A percentile compares a stretch with the other conserved stretches of the same genome.
Conservation (phyloP, 2,888 invertebrate genomes). For the Morpho deidamia region DNA sequence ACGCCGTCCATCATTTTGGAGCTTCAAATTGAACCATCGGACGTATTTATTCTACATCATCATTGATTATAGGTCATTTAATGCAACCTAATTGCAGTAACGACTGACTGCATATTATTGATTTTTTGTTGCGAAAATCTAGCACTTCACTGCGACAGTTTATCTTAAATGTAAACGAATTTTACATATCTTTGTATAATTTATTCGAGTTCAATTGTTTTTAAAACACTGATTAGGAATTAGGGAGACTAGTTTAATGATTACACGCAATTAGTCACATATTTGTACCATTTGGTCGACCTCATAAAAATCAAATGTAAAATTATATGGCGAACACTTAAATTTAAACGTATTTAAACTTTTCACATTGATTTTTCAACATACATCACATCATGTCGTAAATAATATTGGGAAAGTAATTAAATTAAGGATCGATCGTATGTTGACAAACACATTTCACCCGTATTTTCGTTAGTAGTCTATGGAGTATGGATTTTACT, state of each 20-base stretch:
- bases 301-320: slow-evolving; percentile 3
- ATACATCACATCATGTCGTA: slow-evolving; percentile 20
- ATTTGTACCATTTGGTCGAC: slow-evolving; percentile 17
- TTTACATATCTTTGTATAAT: neutral
- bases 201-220: neutral
- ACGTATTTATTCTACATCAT: slow-evolving; percentile 17
- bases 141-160: slow-evolving; percentile 23
- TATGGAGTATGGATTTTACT: neutral
- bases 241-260: slow-evolving; percentile 13
- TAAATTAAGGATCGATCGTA: slow-evolving; percentile 48
- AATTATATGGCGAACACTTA: neutral
- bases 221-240: slow-evolving; percentile 1
- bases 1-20: slow-evolving; percentile 54
- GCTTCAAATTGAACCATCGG: slow-evolving; percentile 1
- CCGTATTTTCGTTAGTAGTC: neutral
- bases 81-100: slow-evolving; percentile 37
- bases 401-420: slow-evolving; percentile 27
- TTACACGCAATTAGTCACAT: slow-evolving; percentile 12
- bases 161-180: slow-evolving; percentile 7
- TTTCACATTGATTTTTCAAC: slow-evolving; percentile 6
- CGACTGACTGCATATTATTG: slow-evolving; percentile 51
- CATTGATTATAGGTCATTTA: slow-evolving; percentile 27
- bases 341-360: neutral
- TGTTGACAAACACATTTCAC: slow-evolving; percentile 67
- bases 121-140: slow-evolving; percentile 30